A percentile compares a stretch with the other conserved stretches of the same genome.
Evolutionary conservation across 2,113 vertebrate species (phyloP).

Genomic region (Clupea harengus): DNA sequence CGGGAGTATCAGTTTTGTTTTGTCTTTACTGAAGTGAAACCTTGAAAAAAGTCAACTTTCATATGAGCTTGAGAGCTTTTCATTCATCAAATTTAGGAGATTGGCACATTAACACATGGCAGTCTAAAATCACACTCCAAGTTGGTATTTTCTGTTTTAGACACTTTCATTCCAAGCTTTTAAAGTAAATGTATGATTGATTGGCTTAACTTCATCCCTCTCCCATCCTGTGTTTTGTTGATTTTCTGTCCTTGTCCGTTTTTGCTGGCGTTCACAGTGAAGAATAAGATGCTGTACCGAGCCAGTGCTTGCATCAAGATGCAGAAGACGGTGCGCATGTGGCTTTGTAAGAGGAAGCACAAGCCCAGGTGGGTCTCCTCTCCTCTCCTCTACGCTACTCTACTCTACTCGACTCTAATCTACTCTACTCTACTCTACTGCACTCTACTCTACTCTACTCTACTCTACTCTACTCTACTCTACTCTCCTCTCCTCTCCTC

Average conservation of each 20-base stretch:
- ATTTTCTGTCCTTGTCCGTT: not conserved
- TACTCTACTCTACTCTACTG: not conserved
- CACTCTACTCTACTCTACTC: not conserved
- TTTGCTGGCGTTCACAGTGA: slow-evolving; percentile 73
- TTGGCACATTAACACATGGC: not conserved
- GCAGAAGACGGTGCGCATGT: slow-evolving; percentile 96
- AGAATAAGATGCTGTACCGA: slow-evolving; percentile 93
- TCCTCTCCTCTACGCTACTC: not conserved
- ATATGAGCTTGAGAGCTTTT: not conserved
- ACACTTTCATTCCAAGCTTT: not conserved
- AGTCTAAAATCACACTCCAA: not conserved
- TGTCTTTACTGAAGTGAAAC: not conserved
- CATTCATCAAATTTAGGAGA: not conserved
- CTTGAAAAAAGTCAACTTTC: not conserved
- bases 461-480: not conserved
- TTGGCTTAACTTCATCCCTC: not conserved
- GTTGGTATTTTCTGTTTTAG: not conserved
- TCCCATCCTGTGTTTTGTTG: not conserved
- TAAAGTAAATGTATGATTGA: not conserved
- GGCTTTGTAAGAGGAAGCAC: slow-evolving; percentile 95
- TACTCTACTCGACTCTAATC: not conserved
- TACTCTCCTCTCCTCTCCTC: not conserved
- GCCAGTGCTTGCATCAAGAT: slow-evolving; percentile 86
- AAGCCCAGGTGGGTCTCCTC: slow-evolving; percentile 84
- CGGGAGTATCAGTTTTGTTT: not conserved